phyloP scores from a whole-genome alignment of 2,113 vertebrate species.

The Pardalotus punctatus region DNA sequence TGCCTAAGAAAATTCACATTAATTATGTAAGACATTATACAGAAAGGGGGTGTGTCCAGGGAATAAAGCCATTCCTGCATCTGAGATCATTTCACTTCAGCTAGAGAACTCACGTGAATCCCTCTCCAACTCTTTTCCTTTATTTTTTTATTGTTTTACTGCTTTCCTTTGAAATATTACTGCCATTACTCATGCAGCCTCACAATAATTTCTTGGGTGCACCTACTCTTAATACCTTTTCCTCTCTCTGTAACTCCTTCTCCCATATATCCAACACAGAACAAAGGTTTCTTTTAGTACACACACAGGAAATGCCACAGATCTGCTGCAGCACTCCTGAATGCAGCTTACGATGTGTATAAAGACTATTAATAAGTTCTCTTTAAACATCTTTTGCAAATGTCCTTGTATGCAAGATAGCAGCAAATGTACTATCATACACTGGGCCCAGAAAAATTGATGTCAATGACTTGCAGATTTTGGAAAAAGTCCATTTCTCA shows the following conservation, averaged over 20 bases:
- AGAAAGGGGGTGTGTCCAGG: background rate
- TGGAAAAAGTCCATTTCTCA: background rate
- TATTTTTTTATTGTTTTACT: background rate
- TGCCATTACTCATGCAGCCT: background rate
- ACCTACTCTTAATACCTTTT: background rate
- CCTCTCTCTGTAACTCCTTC: background rate
- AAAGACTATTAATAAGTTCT: background rate
- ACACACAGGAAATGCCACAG: background rate
- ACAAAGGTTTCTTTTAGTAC: background rate
- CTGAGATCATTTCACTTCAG: background rate
- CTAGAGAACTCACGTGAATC: background rate
- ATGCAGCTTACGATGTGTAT: accelerated
- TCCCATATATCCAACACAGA: background rate
- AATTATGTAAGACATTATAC: background rate
- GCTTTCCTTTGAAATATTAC: background rate
- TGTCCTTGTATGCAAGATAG: background rate
- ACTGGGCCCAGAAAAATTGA: background rate
- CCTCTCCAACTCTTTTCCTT: background rate
- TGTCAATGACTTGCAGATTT: background rate
- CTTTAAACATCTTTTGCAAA: background rate
- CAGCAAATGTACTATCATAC: background rate
- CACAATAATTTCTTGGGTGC: background rate
- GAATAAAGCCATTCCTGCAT: background rate
- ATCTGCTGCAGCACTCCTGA: background rate
- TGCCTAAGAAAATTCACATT: background rate